A percentile compares a stretch with the other conserved stretches of the same genome.
These are phyloP conservation scores for Diplazon laetatorius DNA, from an alignment of 2,888 invertebrate species.

Conservation along the genomic window DNA sequence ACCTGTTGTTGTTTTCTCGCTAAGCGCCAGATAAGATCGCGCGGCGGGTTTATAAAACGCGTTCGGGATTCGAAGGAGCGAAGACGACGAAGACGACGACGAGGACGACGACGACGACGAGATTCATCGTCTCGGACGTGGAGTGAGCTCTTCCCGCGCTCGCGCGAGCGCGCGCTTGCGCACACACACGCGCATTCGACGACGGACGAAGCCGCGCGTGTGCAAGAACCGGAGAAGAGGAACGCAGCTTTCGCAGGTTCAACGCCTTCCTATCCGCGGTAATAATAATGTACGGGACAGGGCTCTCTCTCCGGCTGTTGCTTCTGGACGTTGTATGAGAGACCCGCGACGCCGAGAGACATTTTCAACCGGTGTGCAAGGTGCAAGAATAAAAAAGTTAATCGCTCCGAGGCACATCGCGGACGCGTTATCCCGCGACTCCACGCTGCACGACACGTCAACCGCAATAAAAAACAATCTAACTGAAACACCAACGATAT, in stretches of 20 bases:
- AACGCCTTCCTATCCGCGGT: constrained; percentile 27
- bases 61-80: constrained; percentile 3
- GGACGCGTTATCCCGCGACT: constrained; percentile 15
- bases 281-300: constrained; percentile 37
- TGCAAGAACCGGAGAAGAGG: constrained; percentile 17
- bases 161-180: too few species aligned
- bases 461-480: constrained; percentile 1
- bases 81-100: constrained; percentile 4
- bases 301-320: constrained; percentile 5
- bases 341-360: constrained; percentile 20
- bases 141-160: neutral
- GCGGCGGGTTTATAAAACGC: constrained; percentile 31
- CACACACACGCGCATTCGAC: constrained; percentile 6
- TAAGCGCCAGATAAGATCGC: constrained; percentile 68
- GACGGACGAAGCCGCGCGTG: constrained; percentile 14
- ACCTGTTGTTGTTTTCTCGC: constrained; percentile 73
- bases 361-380: constrained; percentile 26
- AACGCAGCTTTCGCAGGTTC: constrained; percentile 42
- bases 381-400: constrained; percentile 42
- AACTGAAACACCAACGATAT: neutral
- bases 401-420: constrained; percentile 40
- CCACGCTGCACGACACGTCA: constrained; percentile 26
- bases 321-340: constrained; percentile 19
- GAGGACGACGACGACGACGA: constrained; percentile 19
- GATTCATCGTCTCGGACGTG: constrained; percentile 30